phyloP scores from a whole-genome alignment of 2,113 vertebrate genomes.

The Gymnogyps californianus region DNA sequence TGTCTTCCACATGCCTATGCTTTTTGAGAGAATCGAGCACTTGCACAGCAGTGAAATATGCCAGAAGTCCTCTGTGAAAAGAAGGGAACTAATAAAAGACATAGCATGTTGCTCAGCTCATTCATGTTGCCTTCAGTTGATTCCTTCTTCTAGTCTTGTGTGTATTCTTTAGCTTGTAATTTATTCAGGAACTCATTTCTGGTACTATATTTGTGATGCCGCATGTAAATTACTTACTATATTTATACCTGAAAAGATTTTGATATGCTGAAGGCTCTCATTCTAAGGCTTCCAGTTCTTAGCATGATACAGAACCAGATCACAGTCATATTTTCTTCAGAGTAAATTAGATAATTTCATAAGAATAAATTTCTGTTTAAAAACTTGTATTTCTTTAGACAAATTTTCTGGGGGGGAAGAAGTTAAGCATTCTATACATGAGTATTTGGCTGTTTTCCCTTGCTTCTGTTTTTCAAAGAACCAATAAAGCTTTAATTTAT shows the following conservation, averaged over 20 bases:
- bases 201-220: not conserved
- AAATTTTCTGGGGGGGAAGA: not conserved
- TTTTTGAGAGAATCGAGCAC: not conserved
- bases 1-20: not conserved
- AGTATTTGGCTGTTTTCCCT: not conserved
- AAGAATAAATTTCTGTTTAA: not conserved
- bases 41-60: not conserved
- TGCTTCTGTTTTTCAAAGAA: not conserved
- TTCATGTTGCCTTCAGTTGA: not conserved
- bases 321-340: not conserved
- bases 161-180: not conserved
- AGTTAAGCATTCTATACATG: not conserved
- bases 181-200: not conserved
- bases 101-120: accelerated
- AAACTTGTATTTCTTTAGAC: not conserved
- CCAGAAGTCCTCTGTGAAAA: not conserved
- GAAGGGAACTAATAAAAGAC: not conserved
- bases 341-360: not conserved
- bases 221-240: not conserved
- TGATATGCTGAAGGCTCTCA: not conserved
- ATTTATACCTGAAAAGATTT: not conserved
- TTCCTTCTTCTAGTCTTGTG: not conserved
- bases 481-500: not conserved
- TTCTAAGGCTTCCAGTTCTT: not conserved
- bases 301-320: not conserved